phyloP scores from a whole-genome alignment of 2,797 vertebrate species.

The Myripristis jacobus region DNA sequence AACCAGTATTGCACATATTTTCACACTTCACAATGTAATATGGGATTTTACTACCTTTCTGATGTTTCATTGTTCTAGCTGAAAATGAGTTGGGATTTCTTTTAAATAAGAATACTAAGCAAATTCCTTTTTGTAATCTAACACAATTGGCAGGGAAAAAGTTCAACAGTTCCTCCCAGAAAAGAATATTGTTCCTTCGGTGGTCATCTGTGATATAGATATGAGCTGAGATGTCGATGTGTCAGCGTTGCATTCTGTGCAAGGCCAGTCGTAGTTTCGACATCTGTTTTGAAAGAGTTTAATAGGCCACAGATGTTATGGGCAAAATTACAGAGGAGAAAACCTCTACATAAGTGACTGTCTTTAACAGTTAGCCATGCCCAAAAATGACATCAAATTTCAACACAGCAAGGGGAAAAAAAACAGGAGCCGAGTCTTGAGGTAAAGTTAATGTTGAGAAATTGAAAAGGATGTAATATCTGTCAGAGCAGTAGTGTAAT shows the following conservation, averaged over 20 bases:
- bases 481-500: constrained; percentile 49
- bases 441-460: constrained; percentile 41
- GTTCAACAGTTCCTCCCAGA: constrained; percentile 24
- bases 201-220: constrained; percentile 46
- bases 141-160: constrained; percentile 43
- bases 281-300: constrained; percentile 51
- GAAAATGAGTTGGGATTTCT: not conserved
- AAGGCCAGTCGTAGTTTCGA: constrained; percentile 44
- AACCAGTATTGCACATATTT: constrained; percentile 44
- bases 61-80: not conserved
- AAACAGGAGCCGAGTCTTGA: constrained; percentile 23
- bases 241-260: constrained; percentile 27
- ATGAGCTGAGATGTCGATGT: constrained; percentile 41
- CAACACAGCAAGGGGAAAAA: constrained; percentile 13
- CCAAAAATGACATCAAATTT: constrained; percentile 55
- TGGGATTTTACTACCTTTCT: not conserved
- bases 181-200: constrained; percentile 25
- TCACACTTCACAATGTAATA: constrained; percentile 19
- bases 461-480: constrained; percentile 60
- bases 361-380: constrained; percentile 40
- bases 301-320: constrained; percentile 62
- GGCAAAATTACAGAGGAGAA: constrained; percentile 57
- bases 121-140: not conserved
- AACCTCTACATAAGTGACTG: constrained; percentile 45
- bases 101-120: constrained; percentile 7